Conservation (phyloP, 53 echinoderm and acorn worm species). For the Astropecten irregularis region DNA sequence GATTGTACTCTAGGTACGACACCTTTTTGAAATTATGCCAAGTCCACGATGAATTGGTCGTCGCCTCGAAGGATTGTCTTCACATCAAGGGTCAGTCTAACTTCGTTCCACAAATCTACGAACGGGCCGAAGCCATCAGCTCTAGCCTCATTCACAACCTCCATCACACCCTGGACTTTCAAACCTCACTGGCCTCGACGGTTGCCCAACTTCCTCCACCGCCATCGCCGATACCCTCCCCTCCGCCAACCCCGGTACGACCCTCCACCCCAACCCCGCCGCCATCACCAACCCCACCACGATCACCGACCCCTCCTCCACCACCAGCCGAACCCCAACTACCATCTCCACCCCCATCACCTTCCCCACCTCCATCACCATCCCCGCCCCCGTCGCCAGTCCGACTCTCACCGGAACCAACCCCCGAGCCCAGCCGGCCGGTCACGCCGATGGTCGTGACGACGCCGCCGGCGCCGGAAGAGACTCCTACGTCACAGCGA, state of each 20-base stretch:
- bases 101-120: conserved; percentile 53
- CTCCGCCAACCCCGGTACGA: no score
- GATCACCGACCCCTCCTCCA: no score
- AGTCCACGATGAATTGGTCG: conserved; percentile 75
- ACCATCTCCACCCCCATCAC: neutral
- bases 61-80: conserved; percentile 44
- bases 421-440: neutral
- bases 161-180: conserved; percentile 33
- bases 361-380: neutral
- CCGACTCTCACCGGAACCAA: neutral
- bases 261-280: no score
- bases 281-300: no score
- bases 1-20: conserved; percentile 70
- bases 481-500: no score
- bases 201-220: conserved; percentile 33
- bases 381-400: neutral
- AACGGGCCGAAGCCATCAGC: conserved; percentile 42
- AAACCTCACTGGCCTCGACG: conserved; percentile 24
- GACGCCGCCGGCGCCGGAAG: neutral
- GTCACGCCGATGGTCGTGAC: neutral
- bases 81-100: conserved; percentile 61
- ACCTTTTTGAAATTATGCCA: conserved; percentile 79
- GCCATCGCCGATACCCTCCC: neutral
- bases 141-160: conserved; percentile 20
- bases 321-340: no score